Percentiles rank a stretch among this genome's conserved stretches.
Evolutionary conservation across 2,113 vertebrate genomes (phyloP).

Genomic region (Podilymbus podiceps): DNA sequence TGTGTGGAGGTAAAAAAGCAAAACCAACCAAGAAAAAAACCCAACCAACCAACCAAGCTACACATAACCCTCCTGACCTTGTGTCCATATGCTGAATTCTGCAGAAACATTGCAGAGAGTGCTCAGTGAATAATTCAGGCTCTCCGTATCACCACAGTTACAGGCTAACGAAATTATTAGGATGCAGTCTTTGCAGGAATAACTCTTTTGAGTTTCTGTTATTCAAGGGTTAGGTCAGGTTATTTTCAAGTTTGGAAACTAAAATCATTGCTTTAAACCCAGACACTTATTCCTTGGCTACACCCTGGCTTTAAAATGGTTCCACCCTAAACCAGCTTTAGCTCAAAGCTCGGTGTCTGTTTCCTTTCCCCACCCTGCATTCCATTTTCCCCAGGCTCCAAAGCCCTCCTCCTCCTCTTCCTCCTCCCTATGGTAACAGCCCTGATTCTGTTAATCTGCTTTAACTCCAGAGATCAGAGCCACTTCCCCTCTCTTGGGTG

Average conservation of each 20-base stretch:
- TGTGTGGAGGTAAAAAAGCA: neutral
- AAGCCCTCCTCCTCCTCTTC: conserved; percentile 67
- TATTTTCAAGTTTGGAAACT: conserved; percentile 53
- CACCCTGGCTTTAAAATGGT: conserved; percentile 71
- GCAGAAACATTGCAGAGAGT: neutral
- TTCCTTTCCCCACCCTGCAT: conserved; percentile 89
- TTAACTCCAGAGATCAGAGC: conserved; percentile 81
- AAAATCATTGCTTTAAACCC: conserved; percentile 31
- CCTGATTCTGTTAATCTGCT: conserved; percentile 75
- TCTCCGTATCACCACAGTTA: rapidly evolving
- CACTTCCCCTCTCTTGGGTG: conserved; percentile 54
- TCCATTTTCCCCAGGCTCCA: conserved; percentile 84
- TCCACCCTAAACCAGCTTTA: conserved; percentile 80
- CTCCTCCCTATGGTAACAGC: conserved; percentile 31
- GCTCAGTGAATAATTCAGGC: neutral
- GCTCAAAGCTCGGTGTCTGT: conserved; percentile 82
- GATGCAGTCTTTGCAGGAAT: neutral
- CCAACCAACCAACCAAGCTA: neutral
- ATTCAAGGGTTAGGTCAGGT: conserved; percentile 43
- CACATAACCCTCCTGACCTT: neutral
- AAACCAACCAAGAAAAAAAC: neutral
- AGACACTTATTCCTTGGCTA: conserved; percentile 38
- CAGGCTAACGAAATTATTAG: neutral
- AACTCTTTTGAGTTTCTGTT: neutral
- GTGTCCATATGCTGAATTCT: neutral